Conservation (phyloP, 2,797 vertebrate genomes). For the Rallus crepitans region DNA sequence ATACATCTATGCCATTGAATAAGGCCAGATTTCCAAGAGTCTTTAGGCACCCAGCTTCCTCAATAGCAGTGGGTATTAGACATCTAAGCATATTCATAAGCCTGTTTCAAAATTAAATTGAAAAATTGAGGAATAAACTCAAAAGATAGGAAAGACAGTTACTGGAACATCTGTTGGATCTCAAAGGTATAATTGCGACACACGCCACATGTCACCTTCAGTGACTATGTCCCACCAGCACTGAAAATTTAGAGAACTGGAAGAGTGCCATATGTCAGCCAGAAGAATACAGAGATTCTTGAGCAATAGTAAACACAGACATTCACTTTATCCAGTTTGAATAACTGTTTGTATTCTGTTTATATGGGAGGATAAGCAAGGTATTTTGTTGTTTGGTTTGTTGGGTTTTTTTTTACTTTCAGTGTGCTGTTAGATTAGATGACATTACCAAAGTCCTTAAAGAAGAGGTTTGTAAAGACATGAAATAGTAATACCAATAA, state of each 20-base stretch:
- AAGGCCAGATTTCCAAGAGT: not conserved
- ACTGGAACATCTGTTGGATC: slow-evolving; percentile 63
- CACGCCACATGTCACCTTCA: slow-evolving; percentile 65
- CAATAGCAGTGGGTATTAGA: not conserved
- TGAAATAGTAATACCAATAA: not conserved
- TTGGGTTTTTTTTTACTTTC: not conserved
- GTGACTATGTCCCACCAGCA: slow-evolving; percentile 60
- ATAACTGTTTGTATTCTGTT: not conserved
- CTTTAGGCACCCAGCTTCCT: not conserved
- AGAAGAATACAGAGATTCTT: slow-evolving; percentile 21
- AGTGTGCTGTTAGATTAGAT: not conserved
- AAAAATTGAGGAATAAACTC: not conserved
- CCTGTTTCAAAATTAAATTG: not conserved
- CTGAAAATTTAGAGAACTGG: slow-evolving; percentile 72
- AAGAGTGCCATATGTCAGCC: slow-evolving; percentile 65
- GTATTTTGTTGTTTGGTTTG: not conserved
- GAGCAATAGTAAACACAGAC: slow-evolving; percentile 47
- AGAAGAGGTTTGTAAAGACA: not conserved
- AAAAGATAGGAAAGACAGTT: slow-evolving; percentile 5
- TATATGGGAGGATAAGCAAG: not conserved
- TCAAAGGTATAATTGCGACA: slow-evolving; percentile 64
- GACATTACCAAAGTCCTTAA: not conserved
- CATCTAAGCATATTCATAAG: not conserved
- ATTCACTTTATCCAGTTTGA: slow-evolving; percentile 25
- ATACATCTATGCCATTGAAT: not conserved